Percentiles rank a stretch among this genome's conserved stretches.
These are phyloP conservation scores for Antechinus flavipes DNA, from an alignment of 2,113 vertebrate species.

Conservation along the genomic window DNA sequence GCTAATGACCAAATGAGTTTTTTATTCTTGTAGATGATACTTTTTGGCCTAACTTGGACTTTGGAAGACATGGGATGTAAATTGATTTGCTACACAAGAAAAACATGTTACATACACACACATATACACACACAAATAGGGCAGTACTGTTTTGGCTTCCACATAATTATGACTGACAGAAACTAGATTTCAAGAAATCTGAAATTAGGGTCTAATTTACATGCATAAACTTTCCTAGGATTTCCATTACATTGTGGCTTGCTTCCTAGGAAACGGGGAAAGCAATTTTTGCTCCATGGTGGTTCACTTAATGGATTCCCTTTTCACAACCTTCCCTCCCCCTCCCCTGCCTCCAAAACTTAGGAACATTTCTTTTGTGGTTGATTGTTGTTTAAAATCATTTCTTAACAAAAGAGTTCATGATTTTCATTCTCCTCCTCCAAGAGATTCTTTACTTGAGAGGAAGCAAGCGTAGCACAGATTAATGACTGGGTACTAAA, in stretches of 20 bases:
- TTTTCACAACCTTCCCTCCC: not conserved
- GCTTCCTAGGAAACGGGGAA: slow-evolving; percentile 55
- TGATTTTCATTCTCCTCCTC: not conserved
- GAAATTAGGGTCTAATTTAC: not conserved
- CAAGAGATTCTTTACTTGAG: not conserved
- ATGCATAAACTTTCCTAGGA: not conserved
- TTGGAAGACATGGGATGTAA: too few species aligned
- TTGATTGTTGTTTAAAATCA: not conserved
- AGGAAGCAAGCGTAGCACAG: slow-evolving; percentile 27
- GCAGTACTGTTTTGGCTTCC: not conserved
- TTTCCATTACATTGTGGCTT: not conserved
- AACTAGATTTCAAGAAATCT: slow-evolving; percentile 35
- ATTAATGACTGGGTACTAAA: slow-evolving; percentile 18
- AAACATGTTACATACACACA: not conserved
- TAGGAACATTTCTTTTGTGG: slow-evolving; percentile 53
- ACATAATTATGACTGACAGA: slow-evolving; percentile 39
- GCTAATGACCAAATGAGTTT: too few species aligned
- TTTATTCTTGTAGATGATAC: too few species aligned
- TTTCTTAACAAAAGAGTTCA: not conserved
- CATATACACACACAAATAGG: not conserved
- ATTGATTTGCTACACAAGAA: too few species aligned
- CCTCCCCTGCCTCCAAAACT: not conserved
- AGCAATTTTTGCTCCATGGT: slow-evolving; percentile 6
- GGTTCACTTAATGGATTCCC: not conserved
- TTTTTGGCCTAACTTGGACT: too few species aligned